phyloP scores from a whole-genome alignment of 2,113 vertebrate species.

The Tricholaema leucomelas region DNA sequence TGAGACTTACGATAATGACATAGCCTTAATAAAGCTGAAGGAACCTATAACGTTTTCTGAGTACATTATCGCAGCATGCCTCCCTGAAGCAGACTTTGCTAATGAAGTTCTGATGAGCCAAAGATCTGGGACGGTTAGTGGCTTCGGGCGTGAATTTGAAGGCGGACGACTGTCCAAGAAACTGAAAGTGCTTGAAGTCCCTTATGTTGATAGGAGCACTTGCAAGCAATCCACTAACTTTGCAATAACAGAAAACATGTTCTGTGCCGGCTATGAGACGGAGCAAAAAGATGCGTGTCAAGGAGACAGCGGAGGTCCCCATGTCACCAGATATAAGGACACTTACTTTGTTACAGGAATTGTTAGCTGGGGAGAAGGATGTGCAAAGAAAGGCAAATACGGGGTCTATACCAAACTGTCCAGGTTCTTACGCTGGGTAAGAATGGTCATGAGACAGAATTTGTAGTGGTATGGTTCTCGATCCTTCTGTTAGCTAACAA shows the following conservation, averaged over 20 bases:
- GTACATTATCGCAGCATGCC: constrained; percentile 85
- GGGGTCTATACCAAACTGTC: constrained; percentile 93
- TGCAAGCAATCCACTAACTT: constrained; percentile 86
- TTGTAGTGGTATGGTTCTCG: neutral
- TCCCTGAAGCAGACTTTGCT: constrained; percentile 86
- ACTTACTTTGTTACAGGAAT: constrained; percentile 90
- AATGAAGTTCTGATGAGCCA: constrained; percentile 87
- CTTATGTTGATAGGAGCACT: constrained; percentile 80
- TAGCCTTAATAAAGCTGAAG: constrained; percentile 86
- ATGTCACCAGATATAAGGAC: constrained; percentile 83
- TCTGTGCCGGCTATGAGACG: constrained; percentile 89
- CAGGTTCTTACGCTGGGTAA: constrained; percentile 86
- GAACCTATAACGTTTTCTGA: constrained; percentile 79
- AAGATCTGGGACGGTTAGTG: constrained; percentile 79
- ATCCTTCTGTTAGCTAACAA: neutral
- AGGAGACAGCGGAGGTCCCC: constrained; percentile 94
- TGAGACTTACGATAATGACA: constrained; percentile 85
- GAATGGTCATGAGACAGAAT: constrained; percentile 6
- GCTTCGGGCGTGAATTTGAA: constrained; percentile 85
- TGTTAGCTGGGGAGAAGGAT: constrained; percentile 97
- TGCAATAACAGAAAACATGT: constrained; percentile 85
- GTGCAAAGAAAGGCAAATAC: constrained; percentile 87
- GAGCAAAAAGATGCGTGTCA: constrained; percentile 87
- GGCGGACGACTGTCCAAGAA: constrained; percentile 69
- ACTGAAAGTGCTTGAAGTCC: constrained; percentile 84